Evolutionary conservation across 2,113 vertebrate species (phyloP).

Genomic region (Hemiprocne comata): DNA sequence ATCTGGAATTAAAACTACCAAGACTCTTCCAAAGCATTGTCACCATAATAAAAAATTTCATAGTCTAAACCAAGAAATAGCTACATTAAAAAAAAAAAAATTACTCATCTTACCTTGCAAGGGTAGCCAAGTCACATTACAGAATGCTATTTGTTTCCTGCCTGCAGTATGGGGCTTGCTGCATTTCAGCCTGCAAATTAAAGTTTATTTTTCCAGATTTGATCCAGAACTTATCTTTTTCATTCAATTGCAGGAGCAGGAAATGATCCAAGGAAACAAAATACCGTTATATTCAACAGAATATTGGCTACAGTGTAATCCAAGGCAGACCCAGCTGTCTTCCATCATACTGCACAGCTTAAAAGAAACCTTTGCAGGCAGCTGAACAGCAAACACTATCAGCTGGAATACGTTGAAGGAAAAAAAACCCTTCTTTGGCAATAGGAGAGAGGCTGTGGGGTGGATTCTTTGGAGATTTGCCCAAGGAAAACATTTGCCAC

Average conservation of each 20-base stretch:
- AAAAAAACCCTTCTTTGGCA: not conserved
- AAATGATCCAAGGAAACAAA: conserved; percentile 10
- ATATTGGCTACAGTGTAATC: not conserved
- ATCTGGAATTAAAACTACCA: not conserved
- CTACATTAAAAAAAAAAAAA: not conserved
- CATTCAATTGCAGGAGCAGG: not conserved
- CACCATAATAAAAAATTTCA: not conserved
- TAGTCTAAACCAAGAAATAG: not conserved
- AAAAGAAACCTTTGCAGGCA: not conserved
- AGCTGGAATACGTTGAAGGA: not conserved
- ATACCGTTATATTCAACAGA: not conserved
- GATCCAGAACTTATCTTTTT: not conserved
- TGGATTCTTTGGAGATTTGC: not conserved
- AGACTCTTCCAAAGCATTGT: not conserved
- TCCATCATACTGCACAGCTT: not conserved
- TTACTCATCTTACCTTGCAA: conserved; percentile 21
- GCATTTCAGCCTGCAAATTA: conserved; percentile 44
- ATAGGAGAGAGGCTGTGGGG: fast-evolving
- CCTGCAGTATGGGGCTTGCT: not conserved
- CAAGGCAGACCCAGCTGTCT: not conserved
- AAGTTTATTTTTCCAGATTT: not conserved
- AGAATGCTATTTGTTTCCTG: not conserved
- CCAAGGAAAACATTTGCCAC: not conserved
- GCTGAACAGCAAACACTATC: not conserved
- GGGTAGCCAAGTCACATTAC: not conserved